Evolutionary conservation across 1,140 invertebrate genomes (phyloP).

Genomic region (Harpegnathos saltator): DNA sequence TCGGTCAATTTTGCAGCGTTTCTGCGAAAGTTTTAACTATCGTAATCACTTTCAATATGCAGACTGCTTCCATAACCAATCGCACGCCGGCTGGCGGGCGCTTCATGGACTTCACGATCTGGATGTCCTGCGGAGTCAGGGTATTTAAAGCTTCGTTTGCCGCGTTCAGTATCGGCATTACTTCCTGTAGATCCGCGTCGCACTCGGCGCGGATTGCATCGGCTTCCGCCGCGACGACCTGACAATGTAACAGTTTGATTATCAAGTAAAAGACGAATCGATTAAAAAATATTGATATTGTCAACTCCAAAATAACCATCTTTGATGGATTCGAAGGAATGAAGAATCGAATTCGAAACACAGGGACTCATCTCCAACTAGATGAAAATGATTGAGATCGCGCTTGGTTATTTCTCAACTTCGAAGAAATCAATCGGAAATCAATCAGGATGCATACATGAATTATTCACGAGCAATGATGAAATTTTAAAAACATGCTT

Average conservation of each 20-base stretch:
- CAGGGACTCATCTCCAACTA: no score
- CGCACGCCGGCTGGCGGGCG: slow-evolving; percentile 97
- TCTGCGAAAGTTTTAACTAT: not conserved
- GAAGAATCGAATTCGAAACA: no score
- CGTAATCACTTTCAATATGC: slow-evolving; percentile 93
- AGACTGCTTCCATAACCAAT: slow-evolving; percentile 98
- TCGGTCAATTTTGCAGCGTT: no score
- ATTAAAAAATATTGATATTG: no score
- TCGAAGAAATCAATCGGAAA: not conserved
- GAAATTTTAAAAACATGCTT: no score
- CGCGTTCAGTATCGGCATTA: slow-evolving; percentile 95
- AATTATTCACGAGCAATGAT: no score
- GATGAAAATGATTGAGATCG: not conserved
- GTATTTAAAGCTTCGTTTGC: slow-evolving; percentile 96
- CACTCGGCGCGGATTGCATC: slow-evolving; percentile 97
- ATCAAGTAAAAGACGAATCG: no score
- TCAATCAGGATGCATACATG: no score
- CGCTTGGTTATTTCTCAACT: not conserved
- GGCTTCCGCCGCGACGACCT: slow-evolving; percentile 86
- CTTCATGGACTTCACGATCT: slow-evolving; percentile 98
- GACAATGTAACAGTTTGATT: no score
- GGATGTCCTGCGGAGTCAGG: slow-evolving; percentile 96
- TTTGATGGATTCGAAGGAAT: no score
- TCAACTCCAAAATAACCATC: no score
- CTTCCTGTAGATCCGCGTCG: slow-evolving; percentile 96